Evolutionary conservation across 2,888 invertebrate genomes (phyloP), one percentile per base, ranked within the genome.

Genomic region (Marronus borbonicus): DNA sequence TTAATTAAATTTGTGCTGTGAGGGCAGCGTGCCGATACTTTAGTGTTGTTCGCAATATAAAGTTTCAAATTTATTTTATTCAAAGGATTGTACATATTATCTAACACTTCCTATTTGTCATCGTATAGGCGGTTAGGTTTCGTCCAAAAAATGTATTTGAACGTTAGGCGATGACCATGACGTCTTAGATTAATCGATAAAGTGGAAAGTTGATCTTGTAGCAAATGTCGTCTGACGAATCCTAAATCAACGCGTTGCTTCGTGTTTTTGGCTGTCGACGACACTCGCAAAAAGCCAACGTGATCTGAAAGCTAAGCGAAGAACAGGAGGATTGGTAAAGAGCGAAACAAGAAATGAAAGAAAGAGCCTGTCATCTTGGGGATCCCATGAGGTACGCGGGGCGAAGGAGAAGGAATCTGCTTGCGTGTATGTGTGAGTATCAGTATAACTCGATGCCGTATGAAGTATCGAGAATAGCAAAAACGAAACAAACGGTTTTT

Each of bases 401-500:
- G 52, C 58, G 72, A 7, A 17, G 50, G 31, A 10, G 17, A 36
- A 44, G 44, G 44, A 7, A 12, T 44, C 44, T 44, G 44, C 12
- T 44, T 44, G 12, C 44, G 44, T 44, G 44, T 44, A 8, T 36
- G 31, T 36, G 31, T 36, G 31, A 36, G 31, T 36, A 36, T 36
- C 31, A 36, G 31, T 36, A 36, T 36, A 36, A 76, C 64, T 70
- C 65, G 39, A 28, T 49, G 20, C 31, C 55, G 76, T 7, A 66
- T 50, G 65, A 77, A 44, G 75, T 58, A 50, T 31, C 44, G 36
- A n/a, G 39, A 8, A 49, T 39, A 20, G 44, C 69, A 81, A 81
- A 80, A 79, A 78, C 66, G 70, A 58, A 84, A 83, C 83, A 81
- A 81, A 81, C 79, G 80, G 80, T 58, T 82, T 44, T 44, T 12